Base-by-base conservation (phyloP, 2,888 invertebrate species). In the Heteromurus nitidus region DNA sequence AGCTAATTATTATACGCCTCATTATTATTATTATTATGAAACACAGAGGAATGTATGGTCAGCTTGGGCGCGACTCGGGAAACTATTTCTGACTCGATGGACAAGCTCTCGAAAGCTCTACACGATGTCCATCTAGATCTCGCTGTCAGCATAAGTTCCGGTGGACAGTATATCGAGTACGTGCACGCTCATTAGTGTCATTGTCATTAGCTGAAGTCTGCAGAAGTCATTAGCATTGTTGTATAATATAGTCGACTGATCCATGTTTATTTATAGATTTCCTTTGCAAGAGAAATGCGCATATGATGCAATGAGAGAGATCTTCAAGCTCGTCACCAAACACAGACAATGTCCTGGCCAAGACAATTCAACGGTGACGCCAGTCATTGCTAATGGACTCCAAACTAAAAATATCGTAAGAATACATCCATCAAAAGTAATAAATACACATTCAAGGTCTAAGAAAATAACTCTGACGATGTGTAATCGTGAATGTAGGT, bases 161-260 rank as follows among this genome's bases (percentile, higher is more conserved):
- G 85, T 42, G 85, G 84, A 60, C 80, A 82, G 26, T 67, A 68
- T 68, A 65, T 84, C 9, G 62, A 72, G 84, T 84, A 80, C 24
- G 70, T n/a, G n/a, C n/a, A n/a, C n/a, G n/a, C n/a, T n/a, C n/a
- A n/a, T 36, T 47, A 47, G 11, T 47, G 47, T 47, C 47, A n/a
- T n/a, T 47, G n/a, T 47, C 11, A 47, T 36, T 36, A 13, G 36
- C 36, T 36, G 36, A 47, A 47, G 11, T 47, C 13, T 36, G 13
- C 13, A 13, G 5, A 36, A 9, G n/a, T n/a, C n/a, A n/a, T n/a
- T n/a, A n/a, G n/a, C n/a, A n/a, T n/a, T n/a, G n/a, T n/a, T n/a
- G n/a, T n/a, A n/a, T n/a, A n/a, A n/a, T n/a, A n/a, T n/a, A n/a
- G n/a, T n/a, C n/a, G 36, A 9, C 13, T 36, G 7, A 13, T 36